These are phyloP conservation scores for Rhopalosiphum maidis DNA, from an alignment of 1,140 invertebrate species.

Conservation along the genomic window DNA sequence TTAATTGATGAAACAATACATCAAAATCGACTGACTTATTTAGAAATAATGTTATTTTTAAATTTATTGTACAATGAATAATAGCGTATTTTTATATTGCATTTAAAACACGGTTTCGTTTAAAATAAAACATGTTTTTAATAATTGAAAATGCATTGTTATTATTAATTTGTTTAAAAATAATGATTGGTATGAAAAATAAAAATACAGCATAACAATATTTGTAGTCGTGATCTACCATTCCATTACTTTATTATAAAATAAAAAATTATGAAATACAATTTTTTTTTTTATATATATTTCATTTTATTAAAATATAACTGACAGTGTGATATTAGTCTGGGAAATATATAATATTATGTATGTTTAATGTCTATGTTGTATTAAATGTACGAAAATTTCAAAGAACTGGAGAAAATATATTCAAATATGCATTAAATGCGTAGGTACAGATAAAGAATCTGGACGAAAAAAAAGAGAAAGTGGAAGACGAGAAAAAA, in stretches of 20 bases:
- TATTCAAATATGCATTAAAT: neutral
- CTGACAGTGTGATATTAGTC: neutral
- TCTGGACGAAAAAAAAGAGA: neutral
- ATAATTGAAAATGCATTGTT: neutral
- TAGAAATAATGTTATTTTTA: conserved; percentile 24
- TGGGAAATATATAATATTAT: neutral
- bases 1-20: neutral
- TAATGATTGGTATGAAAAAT: neutral
- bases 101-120: conserved; percentile 13
- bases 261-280: neutral
- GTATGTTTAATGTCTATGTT: neutral
- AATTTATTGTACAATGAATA: conserved; percentile 27
- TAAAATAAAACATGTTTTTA: conserved; percentile 3
- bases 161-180: neutral
- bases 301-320: neutral
- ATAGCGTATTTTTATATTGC: conserved; percentile 33
- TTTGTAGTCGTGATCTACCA: neutral
- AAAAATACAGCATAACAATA: neutral
- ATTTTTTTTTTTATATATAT: neutral
- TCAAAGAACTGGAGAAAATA: neutral
- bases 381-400: neutral
- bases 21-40: conserved; percentile 37
- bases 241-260: neutral
- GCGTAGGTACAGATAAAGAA: neutral
- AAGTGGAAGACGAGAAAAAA: neutral